phyloP scores from a whole-genome alignment of 2,888 invertebrate species.

The Zonitis immaculata region DNA sequence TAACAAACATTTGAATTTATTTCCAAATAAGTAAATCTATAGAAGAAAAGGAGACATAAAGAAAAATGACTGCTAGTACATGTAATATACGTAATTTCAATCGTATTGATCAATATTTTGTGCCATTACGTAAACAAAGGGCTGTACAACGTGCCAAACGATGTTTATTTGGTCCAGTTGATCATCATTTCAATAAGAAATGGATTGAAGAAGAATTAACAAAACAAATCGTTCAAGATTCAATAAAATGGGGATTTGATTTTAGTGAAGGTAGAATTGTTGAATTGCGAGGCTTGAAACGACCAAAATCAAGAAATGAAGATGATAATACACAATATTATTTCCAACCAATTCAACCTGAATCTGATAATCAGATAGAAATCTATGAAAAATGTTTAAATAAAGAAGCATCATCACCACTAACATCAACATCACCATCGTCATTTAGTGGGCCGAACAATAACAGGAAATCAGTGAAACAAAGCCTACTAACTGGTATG shows the following conservation, averaged over 20 bases:
- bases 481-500: constrained; percentile 51
- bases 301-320: not conserved
- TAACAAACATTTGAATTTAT: not conserved
- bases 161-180: not conserved
- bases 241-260: not conserved
- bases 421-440: not conserved
- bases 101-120: constrained; percentile 1
- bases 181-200: not conserved
- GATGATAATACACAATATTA: constrained; percentile 7
- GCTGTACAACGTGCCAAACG: not conserved
- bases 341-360: constrained; percentile 15
- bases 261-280: not conserved
- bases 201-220: not conserved
- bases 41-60: not conserved
- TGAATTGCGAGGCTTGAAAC: not conserved
- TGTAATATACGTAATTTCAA: not conserved
- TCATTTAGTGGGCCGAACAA: not conserved
- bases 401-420: not conserved
- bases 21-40: too few relatives aligned
- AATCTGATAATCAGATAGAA: constrained; percentile 4
- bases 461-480: constrained; percentile 41
- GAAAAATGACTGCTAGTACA: not conserved
- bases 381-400: not conserved
- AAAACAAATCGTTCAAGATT: not conserved
- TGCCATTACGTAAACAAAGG: not conserved